Percentiles rank a stretch among this genome's conserved stretches.
Conservation (phyloP, 2,113 vertebrate genomes). For the Pelvicachromis taeniatus region DNA sequence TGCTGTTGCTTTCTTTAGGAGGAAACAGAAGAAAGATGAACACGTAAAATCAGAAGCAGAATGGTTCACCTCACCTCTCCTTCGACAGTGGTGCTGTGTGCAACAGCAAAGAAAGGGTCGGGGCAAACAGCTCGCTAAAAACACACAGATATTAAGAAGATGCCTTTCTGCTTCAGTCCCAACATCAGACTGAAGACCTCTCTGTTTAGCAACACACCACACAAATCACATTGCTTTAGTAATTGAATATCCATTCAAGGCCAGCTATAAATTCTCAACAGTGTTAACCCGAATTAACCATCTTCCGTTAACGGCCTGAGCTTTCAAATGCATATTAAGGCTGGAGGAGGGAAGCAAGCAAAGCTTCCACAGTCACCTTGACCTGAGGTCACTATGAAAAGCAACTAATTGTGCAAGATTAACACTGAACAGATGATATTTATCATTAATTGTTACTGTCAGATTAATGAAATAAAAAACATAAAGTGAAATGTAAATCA, state of each 20-base stretch:
- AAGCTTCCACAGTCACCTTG: conserved; percentile 45
- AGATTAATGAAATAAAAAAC: not conserved
- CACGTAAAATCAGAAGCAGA: not conserved
- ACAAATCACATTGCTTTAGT: not conserved
- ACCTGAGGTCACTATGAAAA: conserved; percentile 29
- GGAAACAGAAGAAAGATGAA: not conserved
- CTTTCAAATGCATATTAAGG: not conserved
- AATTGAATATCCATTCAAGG: not conserved
- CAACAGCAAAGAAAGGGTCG: not conserved
- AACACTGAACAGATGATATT: not conserved
- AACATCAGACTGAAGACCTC: not conserved
- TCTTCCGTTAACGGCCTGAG: not conserved
- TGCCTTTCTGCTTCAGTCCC: not conserved
- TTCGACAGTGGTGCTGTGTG: not conserved
- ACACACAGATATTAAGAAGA: not conserved
- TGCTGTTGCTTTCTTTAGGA: not conserved
- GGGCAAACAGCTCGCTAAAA: not conserved
- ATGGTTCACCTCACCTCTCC: not conserved
- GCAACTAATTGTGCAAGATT: not conserved
- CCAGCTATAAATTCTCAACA: not conserved
- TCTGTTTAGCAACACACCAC: not conserved
- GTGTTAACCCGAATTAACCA: not conserved
- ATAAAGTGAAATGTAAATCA: not conserved
- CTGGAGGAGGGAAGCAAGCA: not conserved
- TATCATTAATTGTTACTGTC: not conserved